A percentile compares a stretch with the other conserved stretches of the same genome.
Evolutionary conservation across 2,888 invertebrate species (phyloP).

Genomic region (Morpho achilles): DNA sequence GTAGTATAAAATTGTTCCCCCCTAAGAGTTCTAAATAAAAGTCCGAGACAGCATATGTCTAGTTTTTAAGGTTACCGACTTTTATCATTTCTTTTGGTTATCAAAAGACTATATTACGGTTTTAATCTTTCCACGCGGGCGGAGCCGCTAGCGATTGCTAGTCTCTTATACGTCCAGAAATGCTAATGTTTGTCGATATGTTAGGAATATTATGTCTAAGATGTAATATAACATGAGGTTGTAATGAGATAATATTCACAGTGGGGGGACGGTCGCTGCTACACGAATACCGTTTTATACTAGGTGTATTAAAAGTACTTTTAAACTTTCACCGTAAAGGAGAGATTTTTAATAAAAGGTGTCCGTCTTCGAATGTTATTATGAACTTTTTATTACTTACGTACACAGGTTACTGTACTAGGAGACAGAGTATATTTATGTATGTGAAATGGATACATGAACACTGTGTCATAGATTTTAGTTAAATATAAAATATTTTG

Average conservation of each 20-base stretch:
- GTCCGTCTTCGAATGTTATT: not conserved
- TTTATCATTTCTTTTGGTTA: too few species aligned
- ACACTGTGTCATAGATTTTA: too few species aligned
- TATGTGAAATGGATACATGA: too few species aligned
- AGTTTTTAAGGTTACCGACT: too few species aligned
- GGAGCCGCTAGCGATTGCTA: not conserved
- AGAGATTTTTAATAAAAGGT: not conserved
- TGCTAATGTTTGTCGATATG: constrained; percentile 19
- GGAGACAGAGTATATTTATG: too few species aligned
- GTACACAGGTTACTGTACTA: too few species aligned
- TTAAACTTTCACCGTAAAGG: constrained; percentile 18
- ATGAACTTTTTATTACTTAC: not conserved
- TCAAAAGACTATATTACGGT: too few species aligned
- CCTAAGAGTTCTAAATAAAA: too few species aligned
- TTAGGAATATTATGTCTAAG: constrained; percentile 21
- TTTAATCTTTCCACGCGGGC: too few species aligned
- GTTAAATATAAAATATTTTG: too few species aligned
- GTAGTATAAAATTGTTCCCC: too few species aligned
- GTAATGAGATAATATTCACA: constrained; percentile 25
- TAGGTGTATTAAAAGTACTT: constrained; percentile 15
- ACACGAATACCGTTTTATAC: constrained; percentile 19
- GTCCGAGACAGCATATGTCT: too few species aligned
- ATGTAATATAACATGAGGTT: constrained; percentile 21
- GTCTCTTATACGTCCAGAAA: constrained; percentile 7
- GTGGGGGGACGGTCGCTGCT: constrained; percentile 19